Percentiles rank a stretch among this genome's conserved stretches.
These are phyloP conservation scores for Habroteleia sp. DNA, from an alignment of 2,888 invertebrate species.

Conservation along the genomic window DNA sequence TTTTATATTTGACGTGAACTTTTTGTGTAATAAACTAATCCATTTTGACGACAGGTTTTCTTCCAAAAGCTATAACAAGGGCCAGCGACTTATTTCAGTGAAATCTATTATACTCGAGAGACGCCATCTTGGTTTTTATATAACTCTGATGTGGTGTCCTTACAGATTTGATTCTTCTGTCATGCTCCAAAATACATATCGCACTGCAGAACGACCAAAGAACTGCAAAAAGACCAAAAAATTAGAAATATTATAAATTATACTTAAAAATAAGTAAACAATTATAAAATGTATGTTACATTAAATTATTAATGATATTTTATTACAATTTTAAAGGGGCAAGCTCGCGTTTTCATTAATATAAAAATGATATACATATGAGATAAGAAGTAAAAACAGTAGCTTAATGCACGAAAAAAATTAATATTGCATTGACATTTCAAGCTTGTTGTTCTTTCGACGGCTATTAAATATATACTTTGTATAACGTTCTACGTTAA, in stretches of 20 bases:
- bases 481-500: constrained; percentile 63
- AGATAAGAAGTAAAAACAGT: no score
- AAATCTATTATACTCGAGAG: constrained; percentile 61
- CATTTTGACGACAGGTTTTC: constrained; percentile 46
- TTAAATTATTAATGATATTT: no score
- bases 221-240: constrained; percentile 2
- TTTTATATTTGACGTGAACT: constrained; percentile 45
- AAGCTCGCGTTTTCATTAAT: no score
- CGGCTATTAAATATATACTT: constrained; percentile 49
- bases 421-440: constrained; percentile 43
- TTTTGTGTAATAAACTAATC: constrained; percentile 52
- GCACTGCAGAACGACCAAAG: constrained; percentile 4
- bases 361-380: no score
- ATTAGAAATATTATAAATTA: background rate
- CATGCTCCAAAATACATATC: constrained; percentile 35
- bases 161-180: constrained; percentile 55
- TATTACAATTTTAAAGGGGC: no score
- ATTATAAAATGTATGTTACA: no score
- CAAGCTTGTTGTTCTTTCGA: constrained; percentile 24
- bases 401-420: constrained; percentile 30
- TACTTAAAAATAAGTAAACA: no score
- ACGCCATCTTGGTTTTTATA: constrained; percentile 61
- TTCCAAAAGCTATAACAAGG: constrained; percentile 50
- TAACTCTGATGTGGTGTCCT: constrained; percentile 56
- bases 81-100: constrained; percentile 51